phyloP scores from a whole-genome alignment of 2,888 invertebrate species.

The Nymphalis c-album region DNA sequence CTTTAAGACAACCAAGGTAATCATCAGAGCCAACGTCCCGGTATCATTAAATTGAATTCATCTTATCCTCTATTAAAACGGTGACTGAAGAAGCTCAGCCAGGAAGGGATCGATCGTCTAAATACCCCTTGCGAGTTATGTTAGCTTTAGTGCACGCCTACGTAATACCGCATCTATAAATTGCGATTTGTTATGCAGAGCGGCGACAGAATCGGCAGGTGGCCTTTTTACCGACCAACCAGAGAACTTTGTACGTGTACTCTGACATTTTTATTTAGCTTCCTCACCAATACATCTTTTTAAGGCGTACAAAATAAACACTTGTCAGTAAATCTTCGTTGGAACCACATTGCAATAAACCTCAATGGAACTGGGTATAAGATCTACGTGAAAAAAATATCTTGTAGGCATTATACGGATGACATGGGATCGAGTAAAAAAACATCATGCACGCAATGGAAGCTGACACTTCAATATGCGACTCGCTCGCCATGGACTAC shows the following conservation, averaged over 20 bases:
- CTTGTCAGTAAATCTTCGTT: background rate
- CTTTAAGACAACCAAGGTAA: constrained; percentile 6
- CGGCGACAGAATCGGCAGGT: constrained; percentile 63
- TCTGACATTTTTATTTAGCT: constrained; percentile 23
- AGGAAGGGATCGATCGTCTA: constrained; percentile 29
- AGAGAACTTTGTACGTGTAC: constrained; percentile 25
- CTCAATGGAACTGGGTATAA: constrained; percentile 6
- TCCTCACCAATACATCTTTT: constrained; percentile 17
- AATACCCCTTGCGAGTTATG: constrained; percentile 32
- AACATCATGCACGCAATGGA: constrained; percentile 23
- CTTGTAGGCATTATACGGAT: constrained; percentile 14
- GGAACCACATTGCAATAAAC: background rate
- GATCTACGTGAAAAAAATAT: constrained; percentile 7
- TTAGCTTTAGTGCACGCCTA: constrained; percentile 43
- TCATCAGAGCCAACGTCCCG: constrained; percentile 25
- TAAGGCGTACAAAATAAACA: constrained; percentile 10
- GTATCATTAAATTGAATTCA: constrained; percentile 28
- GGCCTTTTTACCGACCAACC: constrained; percentile 48
- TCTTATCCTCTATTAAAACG: constrained; percentile 31
- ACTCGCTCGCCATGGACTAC: constrained; percentile 22
- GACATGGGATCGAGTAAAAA: constrained; percentile 18
- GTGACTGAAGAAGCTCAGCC: constrained; percentile 30
- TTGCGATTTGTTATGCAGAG: constrained; percentile 71
- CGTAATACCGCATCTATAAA: constrained; percentile 59
- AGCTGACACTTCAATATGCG: constrained; percentile 38